Percentiles rank a stretch among this genome's conserved stretches.
phyloP scores from a whole-genome alignment of 2,797 vertebrate genomes.

The Staurois parvus region DNA sequence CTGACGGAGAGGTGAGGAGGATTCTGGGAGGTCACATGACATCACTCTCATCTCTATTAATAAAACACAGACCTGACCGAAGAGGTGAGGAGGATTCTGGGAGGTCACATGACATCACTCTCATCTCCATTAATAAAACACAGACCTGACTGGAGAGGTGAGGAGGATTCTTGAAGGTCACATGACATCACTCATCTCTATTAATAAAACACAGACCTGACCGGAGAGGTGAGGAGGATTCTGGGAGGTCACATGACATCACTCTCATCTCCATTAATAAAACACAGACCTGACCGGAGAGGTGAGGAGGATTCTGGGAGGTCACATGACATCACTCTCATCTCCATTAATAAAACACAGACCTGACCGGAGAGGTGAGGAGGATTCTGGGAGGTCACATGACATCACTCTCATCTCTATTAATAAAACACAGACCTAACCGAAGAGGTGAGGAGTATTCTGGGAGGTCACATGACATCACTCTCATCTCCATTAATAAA shows the following conservation, averaged over 20 bases:
- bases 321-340: neutral
- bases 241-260: neutral
- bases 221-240: neutral
- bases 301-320: neutral
- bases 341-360: neutral
- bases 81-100: neutral
- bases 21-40: neutral
- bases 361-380: too few relatives aligned
- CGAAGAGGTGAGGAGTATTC: neutral
- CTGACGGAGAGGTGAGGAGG: neutral
- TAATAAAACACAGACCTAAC: neutral
- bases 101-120: neutral
- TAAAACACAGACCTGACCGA: too few relatives aligned
- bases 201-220: neutral
- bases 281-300: neutral
- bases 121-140: neutral
- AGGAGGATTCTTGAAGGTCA: neutral
- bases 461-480: neutral
- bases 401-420: neutral
- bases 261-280: neutral
- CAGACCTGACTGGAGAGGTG: neutral
- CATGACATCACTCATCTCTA: neutral
- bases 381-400: neutral
- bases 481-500: neutral
- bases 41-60: neutral